Evolutionary conservation across 1,140 invertebrate species (phyloP), one percentile per base, ranked within the genome.

Genomic region (Periplaneta americana): DNA sequence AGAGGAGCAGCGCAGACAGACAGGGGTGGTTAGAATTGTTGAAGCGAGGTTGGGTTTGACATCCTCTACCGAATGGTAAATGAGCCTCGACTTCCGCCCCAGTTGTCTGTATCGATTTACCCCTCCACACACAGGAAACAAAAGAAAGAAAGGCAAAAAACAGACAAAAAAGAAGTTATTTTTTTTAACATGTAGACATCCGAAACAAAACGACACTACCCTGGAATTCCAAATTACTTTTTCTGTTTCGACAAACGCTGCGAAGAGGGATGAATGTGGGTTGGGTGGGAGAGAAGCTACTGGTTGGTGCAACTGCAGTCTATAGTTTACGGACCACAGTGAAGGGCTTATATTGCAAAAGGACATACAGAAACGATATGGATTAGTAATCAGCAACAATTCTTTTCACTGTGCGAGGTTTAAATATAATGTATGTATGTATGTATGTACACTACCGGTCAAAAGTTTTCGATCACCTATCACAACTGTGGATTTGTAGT

Each of bases 191-290:
- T 81, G 80, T 81, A 81, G 80, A 81, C 80, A 81, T 81, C 74
- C 74, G 80, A 81, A 81, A 81, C 75, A 81, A 76, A 81, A 81
- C 80, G 80, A 81, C 75, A 34, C 80, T 81, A 35, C 80, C 80
- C 34, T 76, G 75, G 80, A 81, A 81, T 81, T 81, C 80, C 80
- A 81, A 81, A 81, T 81, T 81, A 39, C 80, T 81, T 81, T 81
- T 81, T 81, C 75, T 81, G 78, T 79, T 79, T 79, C 78, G 78
- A 79, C 78, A 79, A 79, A 79, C 78, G 78, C 36, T 36, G 32
- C n/a, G 78, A 39, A 79, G 36, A 39, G 78, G 34, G 78, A 28
- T 17, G 78, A 33, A 18, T 28, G 78, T 8, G 78, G 36, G n/a
- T 34, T 28, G 77, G 78, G 78, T 2, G 22, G 22, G 22, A 22